Conservation (phyloP, 2,797 vertebrate genomes). For the Sebastes umbrosus region DNA sequence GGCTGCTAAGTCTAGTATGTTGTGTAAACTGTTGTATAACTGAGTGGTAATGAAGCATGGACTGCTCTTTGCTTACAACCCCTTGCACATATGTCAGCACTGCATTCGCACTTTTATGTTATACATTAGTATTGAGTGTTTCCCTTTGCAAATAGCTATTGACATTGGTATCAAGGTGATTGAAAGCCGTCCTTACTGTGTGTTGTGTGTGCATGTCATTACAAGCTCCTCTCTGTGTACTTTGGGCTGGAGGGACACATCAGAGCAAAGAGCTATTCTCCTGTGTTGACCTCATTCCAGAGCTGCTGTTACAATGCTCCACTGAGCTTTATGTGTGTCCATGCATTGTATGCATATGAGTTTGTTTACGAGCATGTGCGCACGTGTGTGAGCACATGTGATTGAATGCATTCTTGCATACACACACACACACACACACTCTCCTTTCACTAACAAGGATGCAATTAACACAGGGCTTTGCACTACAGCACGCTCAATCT, state of each 20-base stretch:
- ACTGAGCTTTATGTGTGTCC: slow-evolving; percentile 45
- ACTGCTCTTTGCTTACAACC: not conserved
- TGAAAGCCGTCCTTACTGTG: slow-evolving; percentile 15
- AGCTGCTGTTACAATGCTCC: slow-evolving; percentile 63
- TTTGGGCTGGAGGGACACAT: slow-evolving; percentile 56
- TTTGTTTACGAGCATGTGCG: slow-evolving; percentile 27
- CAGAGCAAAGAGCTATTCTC: slow-evolving; percentile 58
- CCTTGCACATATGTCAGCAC: not conserved
- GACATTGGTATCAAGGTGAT: not conserved
- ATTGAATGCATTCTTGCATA: slow-evolving; percentile 5
- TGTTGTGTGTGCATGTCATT: slow-evolving; percentile 40
- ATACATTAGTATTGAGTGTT: not conserved
- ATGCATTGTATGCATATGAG: slow-evolving; percentile 10
- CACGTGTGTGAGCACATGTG: slow-evolving; percentile 30
- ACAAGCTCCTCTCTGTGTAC: slow-evolving; percentile 47
- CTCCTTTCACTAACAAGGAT: slow-evolving; percentile 7
- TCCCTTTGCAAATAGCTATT: not conserved
- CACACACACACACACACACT: not conserved
- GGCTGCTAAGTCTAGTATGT: slow-evolving; percentile 15
- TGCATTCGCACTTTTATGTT: not conserved
- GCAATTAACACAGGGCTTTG: slow-evolving; percentile 43
- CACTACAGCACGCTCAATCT: not conserved
- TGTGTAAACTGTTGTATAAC: slow-evolving; percentile 58
- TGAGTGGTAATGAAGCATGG: slow-evolving; percentile 3
- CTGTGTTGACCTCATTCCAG: slow-evolving; percentile 71